phyloP scores from a whole-genome alignment of 1,140 invertebrate species.

The Lepidurus packardi region DNA sequence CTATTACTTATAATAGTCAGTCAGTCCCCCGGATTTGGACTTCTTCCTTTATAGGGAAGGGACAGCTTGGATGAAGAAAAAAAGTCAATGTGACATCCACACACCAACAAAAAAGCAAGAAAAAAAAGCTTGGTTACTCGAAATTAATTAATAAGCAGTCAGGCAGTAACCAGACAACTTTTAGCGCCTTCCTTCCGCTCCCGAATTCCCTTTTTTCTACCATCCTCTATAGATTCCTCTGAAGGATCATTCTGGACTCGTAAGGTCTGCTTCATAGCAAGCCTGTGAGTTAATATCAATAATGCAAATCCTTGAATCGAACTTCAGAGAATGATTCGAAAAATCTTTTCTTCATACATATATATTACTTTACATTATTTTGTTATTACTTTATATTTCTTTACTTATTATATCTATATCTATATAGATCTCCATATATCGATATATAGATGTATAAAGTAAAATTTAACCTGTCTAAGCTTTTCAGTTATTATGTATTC shows the following conservation, averaged over 20 bases:
- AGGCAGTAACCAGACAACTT: slow-evolving; percentile 1
- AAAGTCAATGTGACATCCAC: not conserved
- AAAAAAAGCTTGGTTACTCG: not conserved
- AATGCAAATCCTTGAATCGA: too few species aligned
- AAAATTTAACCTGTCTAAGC: too few species aligned
- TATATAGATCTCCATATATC: too few species aligned
- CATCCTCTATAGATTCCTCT: not conserved
- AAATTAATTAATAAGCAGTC: slow-evolving; percentile 11
- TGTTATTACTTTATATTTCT: too few species aligned
- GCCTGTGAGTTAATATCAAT: too few species aligned
- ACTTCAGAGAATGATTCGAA: too few species aligned
- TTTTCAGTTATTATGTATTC: too few species aligned
- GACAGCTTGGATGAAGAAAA: not conserved
- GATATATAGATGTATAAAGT: too few species aligned
- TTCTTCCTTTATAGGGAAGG: not conserved
- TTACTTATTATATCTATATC: too few species aligned
- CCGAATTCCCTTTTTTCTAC: not conserved
- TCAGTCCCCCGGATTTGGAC: not conserved
- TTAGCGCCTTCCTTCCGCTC: not conserved
- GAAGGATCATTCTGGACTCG: not conserved
- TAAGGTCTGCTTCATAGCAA: too few species aligned
- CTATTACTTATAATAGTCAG: not conserved
- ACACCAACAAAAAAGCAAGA: not conserved
- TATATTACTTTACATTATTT: too few species aligned
- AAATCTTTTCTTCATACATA: too few species aligned